A percentile compares a stretch with the other conserved stretches of the same genome.
phyloP scores from a whole-genome alignment of 2,113 vertebrate genomes.

The Cottus gobio region DNA sequence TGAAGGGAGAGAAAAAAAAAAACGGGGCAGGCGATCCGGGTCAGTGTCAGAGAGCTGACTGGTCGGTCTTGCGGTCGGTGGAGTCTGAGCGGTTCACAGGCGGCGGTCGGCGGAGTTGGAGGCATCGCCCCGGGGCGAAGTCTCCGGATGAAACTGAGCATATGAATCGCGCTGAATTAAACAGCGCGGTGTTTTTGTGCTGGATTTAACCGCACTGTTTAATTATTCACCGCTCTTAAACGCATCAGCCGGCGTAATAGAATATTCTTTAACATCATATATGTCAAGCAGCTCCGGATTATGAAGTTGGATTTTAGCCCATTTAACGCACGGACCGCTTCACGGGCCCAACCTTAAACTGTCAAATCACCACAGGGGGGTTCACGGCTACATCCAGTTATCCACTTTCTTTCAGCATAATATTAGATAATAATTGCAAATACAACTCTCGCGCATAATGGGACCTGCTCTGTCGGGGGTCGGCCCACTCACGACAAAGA shows the following conservation, averaged over 20 bases:
- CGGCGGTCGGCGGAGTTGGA: slow-evolving; percentile 73
- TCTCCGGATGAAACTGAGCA: slow-evolving; percentile 83
- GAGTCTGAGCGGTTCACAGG: slow-evolving; percentile 59
- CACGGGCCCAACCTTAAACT: slow-evolving; percentile 21
- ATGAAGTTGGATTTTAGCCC: slow-evolving; percentile 16
- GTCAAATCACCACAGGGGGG: slow-evolving; percentile 31
- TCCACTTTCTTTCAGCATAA: slow-evolving; percentile 34
- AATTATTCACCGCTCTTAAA: slow-evolving; percentile 80
- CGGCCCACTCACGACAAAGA: slow-evolving; percentile 33
- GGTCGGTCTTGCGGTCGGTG: slow-evolving; percentile 56
- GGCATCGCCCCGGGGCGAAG: slow-evolving; percentile 74
- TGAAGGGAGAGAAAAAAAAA: slow-evolving; percentile 73
- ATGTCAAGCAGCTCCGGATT: slow-evolving; percentile 28
- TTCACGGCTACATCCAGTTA: slow-evolving; percentile 30
- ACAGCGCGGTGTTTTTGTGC: slow-evolving; percentile 59
- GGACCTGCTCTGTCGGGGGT: slow-evolving; percentile 32
- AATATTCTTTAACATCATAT: slow-evolving; percentile 35
- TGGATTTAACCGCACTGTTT: slow-evolving; percentile 54
- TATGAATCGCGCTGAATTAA: slow-evolving; percentile 78
- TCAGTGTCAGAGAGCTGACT: slow-evolving; percentile 69
- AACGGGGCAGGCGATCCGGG: slow-evolving; percentile 49
- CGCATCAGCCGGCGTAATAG: slow-evolving; percentile 22
- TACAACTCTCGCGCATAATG: slow-evolving; percentile 32
- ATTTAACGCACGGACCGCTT: slow-evolving; percentile 27
- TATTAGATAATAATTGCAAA: slow-evolving; percentile 43